Conservation (phyloP, 2,113 vertebrate species). For the Psilopsiagon aurifrons region DNA sequence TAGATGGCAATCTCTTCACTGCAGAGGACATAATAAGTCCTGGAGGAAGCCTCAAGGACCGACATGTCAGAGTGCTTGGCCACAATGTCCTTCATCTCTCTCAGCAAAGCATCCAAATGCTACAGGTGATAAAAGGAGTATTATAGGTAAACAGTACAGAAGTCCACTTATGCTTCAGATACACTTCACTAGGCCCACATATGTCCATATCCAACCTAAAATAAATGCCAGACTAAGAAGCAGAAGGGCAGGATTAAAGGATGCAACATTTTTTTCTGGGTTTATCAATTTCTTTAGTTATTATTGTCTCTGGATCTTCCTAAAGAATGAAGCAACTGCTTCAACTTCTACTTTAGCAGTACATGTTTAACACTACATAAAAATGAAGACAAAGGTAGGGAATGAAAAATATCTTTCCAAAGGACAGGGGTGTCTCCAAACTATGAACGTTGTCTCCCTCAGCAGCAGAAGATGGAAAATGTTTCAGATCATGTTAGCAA, state of each 20-base stretch:
- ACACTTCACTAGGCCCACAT: background rate
- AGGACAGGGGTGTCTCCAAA: background rate
- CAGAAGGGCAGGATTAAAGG: background rate
- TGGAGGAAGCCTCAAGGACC: slow-evolving; percentile 83
- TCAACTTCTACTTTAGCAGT: background rate
- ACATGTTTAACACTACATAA: background rate
- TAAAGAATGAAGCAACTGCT: background rate
- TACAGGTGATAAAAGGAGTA: slow-evolving; percentile 49
- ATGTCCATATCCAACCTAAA: background rate
- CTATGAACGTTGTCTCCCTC: background rate
- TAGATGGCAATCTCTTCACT: slow-evolving; percentile 64
- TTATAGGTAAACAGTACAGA: background rate
- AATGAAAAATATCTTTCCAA: background rate
- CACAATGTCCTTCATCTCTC: slow-evolving; percentile 75
- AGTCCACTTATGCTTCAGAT: background rate
- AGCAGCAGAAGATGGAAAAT: background rate
- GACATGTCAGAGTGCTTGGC: slow-evolving; percentile 70
- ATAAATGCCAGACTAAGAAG: background rate
- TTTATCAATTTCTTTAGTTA: background rate
- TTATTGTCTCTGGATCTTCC: background rate
- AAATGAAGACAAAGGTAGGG: background rate
- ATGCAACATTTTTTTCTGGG: background rate
- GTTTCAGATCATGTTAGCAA: background rate
- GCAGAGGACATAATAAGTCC: slow-evolving; percentile 78
- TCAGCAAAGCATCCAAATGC: slow-evolving; percentile 78